A percentile compares a stretch with the other conserved stretches of the same genome.
These are phyloP conservation scores for Zosterops lateralis DNA, from an alignment of 2,113 vertebrate species.

Conservation along the genomic window DNA sequence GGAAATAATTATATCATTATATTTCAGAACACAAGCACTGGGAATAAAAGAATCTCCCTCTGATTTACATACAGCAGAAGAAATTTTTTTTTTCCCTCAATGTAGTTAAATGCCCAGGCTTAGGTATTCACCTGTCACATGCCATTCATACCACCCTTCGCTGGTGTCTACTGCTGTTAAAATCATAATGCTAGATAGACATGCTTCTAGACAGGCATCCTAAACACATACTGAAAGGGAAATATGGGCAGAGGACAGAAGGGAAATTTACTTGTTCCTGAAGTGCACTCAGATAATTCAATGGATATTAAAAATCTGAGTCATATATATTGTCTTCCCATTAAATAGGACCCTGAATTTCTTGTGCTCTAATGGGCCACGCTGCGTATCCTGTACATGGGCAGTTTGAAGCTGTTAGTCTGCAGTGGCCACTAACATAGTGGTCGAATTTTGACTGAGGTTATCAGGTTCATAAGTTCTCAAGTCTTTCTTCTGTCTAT, in stretches of 20 bases:
- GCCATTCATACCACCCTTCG: not conserved
- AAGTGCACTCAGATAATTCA: not conserved
- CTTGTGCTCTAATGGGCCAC: rapidly evolving
- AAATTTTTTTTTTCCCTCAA: not conserved
- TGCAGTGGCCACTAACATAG: not conserved
- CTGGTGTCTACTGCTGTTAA: not conserved
- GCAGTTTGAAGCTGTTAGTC: not conserved
- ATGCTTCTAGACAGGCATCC: not conserved
- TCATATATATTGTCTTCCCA: not conserved
- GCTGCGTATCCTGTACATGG: not conserved
- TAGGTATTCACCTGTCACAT: not conserved
- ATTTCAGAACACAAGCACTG: not conserved
- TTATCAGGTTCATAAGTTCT: not conserved
- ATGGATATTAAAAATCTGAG: not conserved
- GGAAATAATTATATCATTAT: not conserved
- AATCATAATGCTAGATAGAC: not conserved
- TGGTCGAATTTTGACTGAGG: not conserved
- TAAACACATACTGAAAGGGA: not conserved
- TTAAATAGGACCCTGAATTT: not conserved
- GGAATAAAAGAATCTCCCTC: not conserved
- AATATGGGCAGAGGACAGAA: not conserved
- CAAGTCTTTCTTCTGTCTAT: not conserved
- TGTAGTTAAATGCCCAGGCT: not conserved
- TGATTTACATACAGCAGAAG: not conserved
- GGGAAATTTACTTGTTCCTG: not conserved